Conservation (phyloP, 2,113 vertebrate species). For the Turnix velox region DNA sequence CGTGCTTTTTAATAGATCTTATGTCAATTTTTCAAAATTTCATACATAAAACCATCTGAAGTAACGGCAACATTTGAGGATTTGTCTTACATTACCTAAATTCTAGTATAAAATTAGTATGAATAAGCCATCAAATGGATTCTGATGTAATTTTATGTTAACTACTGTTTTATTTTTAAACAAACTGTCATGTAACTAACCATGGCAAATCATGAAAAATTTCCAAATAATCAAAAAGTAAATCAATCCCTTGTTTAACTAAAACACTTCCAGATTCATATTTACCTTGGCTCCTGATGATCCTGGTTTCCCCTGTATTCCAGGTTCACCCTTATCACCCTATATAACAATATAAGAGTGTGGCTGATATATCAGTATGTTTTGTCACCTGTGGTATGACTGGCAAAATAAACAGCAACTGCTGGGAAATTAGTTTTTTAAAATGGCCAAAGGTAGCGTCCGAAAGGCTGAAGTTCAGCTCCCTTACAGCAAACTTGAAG, state of each 20-base stretch:
- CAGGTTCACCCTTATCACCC: slow-evolving; percentile 88
- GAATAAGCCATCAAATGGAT: neutral
- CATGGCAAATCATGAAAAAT: neutral
- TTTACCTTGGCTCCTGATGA: slow-evolving; percentile 80
- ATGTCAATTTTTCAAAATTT: neutral
- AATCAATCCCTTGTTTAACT: neutral
- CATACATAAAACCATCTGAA: neutral
- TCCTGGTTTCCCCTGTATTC: slow-evolving; percentile 80
- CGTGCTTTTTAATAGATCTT: neutral
- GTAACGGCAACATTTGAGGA: neutral
- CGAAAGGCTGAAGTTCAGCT: neutral
- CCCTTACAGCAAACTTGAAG: neutral
- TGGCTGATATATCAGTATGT: neutral
- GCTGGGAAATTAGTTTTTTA: neutral
- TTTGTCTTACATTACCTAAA: neutral
- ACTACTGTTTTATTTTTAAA: neutral
- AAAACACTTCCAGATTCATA: neutral
- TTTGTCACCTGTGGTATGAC: neutral
- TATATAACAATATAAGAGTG: slow-evolving; percentile 30
- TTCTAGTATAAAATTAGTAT: neutral
- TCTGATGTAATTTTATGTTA: neutral
- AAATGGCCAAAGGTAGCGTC: neutral
- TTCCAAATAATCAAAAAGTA: neutral
- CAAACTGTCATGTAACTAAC: neutral
- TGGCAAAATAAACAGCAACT: neutral